Conservation (phyloP, 1,140 invertebrate species). For the Parapsyche elsis region DNA sequence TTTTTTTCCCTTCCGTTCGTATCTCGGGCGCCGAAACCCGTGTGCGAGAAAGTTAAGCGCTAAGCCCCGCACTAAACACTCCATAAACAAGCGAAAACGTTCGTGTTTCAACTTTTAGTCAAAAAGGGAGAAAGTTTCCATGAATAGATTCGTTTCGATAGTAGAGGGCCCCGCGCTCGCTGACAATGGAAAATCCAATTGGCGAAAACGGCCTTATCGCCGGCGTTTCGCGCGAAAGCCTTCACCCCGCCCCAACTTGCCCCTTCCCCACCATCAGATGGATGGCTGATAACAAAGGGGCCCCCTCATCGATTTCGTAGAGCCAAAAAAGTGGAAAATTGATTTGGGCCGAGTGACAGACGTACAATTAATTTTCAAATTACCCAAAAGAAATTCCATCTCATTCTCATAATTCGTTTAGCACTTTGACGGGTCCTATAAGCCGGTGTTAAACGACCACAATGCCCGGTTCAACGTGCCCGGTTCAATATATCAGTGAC, state of each 20-base stretch:
- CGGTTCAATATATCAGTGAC: background rate
- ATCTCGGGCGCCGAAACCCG: background rate
- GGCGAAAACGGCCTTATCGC: slow-evolving; percentile 35
- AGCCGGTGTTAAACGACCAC: background rate
- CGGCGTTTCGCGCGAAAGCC: background rate
- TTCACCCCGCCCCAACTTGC: too few relatives aligned
- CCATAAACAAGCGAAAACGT: slow-evolving; percentile 33
- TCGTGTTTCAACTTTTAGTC: slow-evolving; percentile 30
- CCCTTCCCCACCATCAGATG: background rate
- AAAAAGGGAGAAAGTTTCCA: slow-evolving; percentile 28
- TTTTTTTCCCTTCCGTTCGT: slow-evolving; percentile 3
- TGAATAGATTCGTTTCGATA: slow-evolving; percentile 33
- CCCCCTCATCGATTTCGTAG: slow-evolving; percentile 3
- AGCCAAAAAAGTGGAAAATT: slow-evolving; percentile 25
- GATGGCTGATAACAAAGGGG: slow-evolving; percentile 1
- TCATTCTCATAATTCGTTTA: background rate
- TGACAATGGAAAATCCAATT: slow-evolving; percentile 37
- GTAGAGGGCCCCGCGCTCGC: background rate
- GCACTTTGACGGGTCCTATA: background rate
- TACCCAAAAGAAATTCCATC: background rate
- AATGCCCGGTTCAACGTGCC: background rate
- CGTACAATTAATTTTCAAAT: slow-evolving; percentile 8
- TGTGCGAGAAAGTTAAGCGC: slow-evolving; percentile 24
- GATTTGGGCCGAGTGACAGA: slow-evolving; percentile 19
- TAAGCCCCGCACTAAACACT: slow-evolving; percentile 33